Conservation (phyloP, 30 jellyfish, hydroid and myxozoan genomes). For the Hydractinia echinata region DNA sequence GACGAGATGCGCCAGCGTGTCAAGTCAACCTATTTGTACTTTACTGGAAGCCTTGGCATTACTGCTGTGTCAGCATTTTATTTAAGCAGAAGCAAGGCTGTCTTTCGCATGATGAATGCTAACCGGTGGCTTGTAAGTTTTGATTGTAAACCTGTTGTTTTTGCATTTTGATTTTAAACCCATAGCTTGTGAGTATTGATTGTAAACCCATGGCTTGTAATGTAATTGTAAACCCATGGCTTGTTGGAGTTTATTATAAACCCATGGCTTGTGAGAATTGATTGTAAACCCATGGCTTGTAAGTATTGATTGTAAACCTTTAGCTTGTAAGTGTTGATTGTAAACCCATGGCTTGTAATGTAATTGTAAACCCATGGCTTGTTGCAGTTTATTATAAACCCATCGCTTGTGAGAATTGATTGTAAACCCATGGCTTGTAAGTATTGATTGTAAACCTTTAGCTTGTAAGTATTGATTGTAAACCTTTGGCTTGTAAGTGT, state of each 20-base stretch:
- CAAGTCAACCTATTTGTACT: conserved; percentile 74
- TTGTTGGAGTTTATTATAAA: conserved; percentile 57
- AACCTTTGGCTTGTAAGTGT: no score
- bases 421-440: no score
- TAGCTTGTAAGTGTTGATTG: no score
- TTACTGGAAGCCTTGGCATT: conserved; percentile 69
- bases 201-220: conserved; percentile 44
- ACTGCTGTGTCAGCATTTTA: conserved; percentile 83
- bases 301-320: neutral
- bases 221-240: neutral
- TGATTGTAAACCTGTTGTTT: neutral
- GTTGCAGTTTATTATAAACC: no score
- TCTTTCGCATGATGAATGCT: conserved; percentile 69
- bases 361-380: no score
- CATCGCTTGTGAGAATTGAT: no score
- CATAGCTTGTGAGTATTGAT: conserved; percentile 77
- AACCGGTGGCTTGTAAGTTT: conserved; percentile 75
- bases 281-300: neutral
- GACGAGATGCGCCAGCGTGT: conserved; percentile 63
- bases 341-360: no score
- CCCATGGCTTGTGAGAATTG: conserved; percentile 54
- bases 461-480: no score
- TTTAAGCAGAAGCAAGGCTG: conserved; percentile 63
- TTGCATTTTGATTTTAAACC: conserved; percentile 11
- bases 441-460: no score